phyloP scores from a whole-genome alignment of 2,888 invertebrate genomes.

The Chloroclystis v-ata region DNA sequence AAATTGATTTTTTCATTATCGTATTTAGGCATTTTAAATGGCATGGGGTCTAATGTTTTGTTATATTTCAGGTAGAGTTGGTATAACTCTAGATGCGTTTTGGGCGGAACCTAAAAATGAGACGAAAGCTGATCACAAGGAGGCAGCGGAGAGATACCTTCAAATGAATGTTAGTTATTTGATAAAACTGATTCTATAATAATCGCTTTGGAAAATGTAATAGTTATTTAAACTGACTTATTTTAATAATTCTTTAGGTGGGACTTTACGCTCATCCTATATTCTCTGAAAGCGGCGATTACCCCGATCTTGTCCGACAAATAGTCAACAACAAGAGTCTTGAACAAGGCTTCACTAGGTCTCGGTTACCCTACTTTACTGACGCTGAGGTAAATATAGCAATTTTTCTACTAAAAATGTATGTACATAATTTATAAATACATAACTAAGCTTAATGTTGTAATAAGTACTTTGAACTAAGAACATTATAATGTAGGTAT shows the following conservation, averaged over 20 bases:
- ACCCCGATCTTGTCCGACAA: constrained; percentile 66
- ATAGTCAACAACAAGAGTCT: constrained; percentile 61
- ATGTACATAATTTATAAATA: no score
- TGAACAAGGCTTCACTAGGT: constrained; percentile 62
- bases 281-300: constrained; percentile 67
- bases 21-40: no score
- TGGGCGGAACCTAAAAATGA: constrained; percentile 76
- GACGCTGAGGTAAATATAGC: constrained; percentile 54
- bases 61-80: constrained; percentile 73
- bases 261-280: constrained; percentile 75
- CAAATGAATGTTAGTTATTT: constrained; percentile 69
- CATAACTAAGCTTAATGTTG: no score
- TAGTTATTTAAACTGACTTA: no score
- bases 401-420: no score
- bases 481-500: no score
- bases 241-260: constrained; percentile 40
- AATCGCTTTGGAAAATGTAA: no score
- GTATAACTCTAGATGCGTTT: constrained; percentile 75
- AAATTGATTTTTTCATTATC: no score
- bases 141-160: constrained; percentile 74
- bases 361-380: constrained; percentile 71
- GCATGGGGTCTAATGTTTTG: no score
- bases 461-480: no score
- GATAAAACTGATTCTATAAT: no score
- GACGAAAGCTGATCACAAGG: constrained; percentile 59